Evolutionary conservation across 2,113 vertebrate genomes (phyloP).

Genomic region (Hepsetus odoe): DNA sequence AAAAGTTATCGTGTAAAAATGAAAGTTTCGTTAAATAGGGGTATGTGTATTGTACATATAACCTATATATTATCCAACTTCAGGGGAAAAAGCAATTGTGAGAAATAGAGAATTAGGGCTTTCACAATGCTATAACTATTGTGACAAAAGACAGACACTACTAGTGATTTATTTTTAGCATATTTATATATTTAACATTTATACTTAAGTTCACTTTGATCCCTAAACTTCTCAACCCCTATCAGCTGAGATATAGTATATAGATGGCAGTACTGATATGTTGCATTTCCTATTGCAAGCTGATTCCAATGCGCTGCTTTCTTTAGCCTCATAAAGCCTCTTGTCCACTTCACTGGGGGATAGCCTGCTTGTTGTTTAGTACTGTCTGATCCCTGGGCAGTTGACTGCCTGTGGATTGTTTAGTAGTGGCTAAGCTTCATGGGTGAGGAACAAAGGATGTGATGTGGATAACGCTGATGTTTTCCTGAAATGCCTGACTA

Average conservation of each 20-base stretch:
- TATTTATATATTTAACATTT: neutral
- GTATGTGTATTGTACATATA: too few relatives aligned
- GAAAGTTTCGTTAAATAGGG: too few relatives aligned
- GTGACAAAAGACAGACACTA: neutral
- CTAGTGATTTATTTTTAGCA: neutral
- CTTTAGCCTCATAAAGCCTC: slow-evolving; percentile 66
- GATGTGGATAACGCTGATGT: neutral
- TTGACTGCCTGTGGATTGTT: slow-evolving; percentile 27
- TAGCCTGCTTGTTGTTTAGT: slow-evolving; percentile 52
- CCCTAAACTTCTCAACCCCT: slow-evolving; percentile 35
- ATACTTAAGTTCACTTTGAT: slow-evolving; percentile 41
- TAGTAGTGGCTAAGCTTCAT: slow-evolving; percentile 30
- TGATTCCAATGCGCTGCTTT: slow-evolving; percentile 79
- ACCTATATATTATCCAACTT: too few relatives aligned
- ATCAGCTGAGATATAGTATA: too few relatives aligned
- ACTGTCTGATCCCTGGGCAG: slow-evolving; percentile 62
- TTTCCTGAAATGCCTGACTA: too few relatives aligned
- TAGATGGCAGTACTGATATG: slow-evolving; percentile 61
- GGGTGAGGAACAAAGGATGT: slow-evolving; percentile 5
- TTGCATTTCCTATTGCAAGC: slow-evolving; percentile 78
- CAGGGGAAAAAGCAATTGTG: too few relatives aligned
- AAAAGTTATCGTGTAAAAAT: too few relatives aligned
- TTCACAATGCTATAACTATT: too few relatives aligned
- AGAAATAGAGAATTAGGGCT: too few relatives aligned
- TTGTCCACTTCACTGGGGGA: slow-evolving; percentile 59